Evolutionary conservation across 2,797 vertebrate genomes (phyloP).

Genomic region (Orientallactaga sibirica): DNA sequence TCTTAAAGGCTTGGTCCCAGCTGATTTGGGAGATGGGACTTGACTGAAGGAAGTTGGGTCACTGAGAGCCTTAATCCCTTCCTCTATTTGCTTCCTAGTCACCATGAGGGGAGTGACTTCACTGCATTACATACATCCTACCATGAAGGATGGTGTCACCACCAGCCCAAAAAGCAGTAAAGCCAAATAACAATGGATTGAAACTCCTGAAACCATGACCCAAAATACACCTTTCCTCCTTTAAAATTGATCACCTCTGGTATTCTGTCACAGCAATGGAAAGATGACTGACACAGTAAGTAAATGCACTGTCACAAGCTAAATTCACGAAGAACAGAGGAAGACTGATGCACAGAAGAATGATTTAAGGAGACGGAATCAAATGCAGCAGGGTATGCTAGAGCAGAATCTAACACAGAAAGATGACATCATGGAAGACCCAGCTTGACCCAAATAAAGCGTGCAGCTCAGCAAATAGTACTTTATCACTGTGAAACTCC

Average conservation of each 20-base stretch:
- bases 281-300: neutral
- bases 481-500: neutral
- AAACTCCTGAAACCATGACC: neutral
- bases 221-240: neutral
- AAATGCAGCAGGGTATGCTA: no score
- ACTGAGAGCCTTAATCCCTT: neutral
- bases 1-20: neutral
- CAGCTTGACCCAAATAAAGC: neutral
- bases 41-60: neutral
- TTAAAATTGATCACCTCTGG: neutral
- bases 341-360: neutral
- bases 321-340: neutral
- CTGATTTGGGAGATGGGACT: neutral
- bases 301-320: neutral
- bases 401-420: neutral
- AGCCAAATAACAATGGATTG: neutral
- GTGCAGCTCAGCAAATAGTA: neutral
- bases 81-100: no score
- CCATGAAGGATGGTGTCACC: neutral
- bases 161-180: neutral
- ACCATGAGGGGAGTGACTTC: no score
- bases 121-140: no score
- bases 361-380: neutral
- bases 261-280: neutral
- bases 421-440: neutral